Base-by-base conservation (phyloP, 2,113 vertebrate genomes). In the Spea multiplicata region DNA sequence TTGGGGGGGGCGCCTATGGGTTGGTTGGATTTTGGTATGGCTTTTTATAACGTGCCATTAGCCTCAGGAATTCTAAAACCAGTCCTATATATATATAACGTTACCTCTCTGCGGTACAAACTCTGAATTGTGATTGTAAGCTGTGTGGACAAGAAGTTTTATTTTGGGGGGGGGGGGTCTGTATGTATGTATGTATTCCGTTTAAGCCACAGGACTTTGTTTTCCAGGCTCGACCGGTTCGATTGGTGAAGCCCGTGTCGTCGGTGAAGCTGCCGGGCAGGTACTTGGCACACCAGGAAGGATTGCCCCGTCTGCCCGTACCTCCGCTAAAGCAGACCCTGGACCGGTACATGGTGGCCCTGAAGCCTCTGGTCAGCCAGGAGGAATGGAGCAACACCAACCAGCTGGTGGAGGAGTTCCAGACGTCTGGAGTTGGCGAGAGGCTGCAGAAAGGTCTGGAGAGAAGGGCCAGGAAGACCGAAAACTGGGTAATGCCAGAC, bases 391-490 rank as follows among this genome's bases (percentile, higher is more conserved):
- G 68, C 73, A 88, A 91, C 75, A 97, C 97, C 0, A 88, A 85
- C 55, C 62, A 87, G 74, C 87, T 98, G 82, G 84, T 98, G 84
- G 85, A 89, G 0, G 94, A 96, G 44, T 98, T 99, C 81, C 88
- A 89, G 89, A 90, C 83, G 44, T 76, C 93, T 0, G 96, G 95
- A 0, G 90, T 96, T 0, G 97, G 97, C 8, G 95, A 96, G 68
- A 90, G 90, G 49, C 91, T 99, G 52, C 97, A 99, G 92, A 94
- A 89, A 55, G 87, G 93, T 14, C 88, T 99, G 86, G 95, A 99
- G 76, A 92, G 88, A 71, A 92, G 95, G 82, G 95, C 94, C 10
- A 81, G 5, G 72, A 93, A 90, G 67, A 86, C 82, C 0, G 95
- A 97, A 62, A 99, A 99, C 90, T 99, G 97, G 97, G 97, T 99